A percentile compares a stretch with the other conserved stretches of the same genome.
Conservation (phyloP, 1,140 invertebrate species). For the Platyscapa corneri region DNA sequence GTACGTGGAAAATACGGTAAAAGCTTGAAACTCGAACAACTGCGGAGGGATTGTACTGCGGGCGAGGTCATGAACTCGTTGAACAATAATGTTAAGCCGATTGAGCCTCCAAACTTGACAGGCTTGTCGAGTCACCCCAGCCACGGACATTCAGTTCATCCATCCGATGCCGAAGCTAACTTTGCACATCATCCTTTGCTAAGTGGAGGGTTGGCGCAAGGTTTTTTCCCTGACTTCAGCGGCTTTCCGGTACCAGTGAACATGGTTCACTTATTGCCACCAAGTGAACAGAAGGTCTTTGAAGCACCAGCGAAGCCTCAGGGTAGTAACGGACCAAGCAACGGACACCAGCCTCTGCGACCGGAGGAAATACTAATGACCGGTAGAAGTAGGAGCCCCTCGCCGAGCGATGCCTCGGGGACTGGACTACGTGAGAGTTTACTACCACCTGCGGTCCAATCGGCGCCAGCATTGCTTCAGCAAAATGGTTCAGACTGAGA, state of each 20-base stretch:
- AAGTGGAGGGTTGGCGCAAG: constrained; percentile 72
- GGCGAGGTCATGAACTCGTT: constrained; percentile 81
- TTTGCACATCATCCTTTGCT: constrained; percentile 72
- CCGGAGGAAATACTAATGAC: background rate
- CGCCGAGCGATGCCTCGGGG: constrained; percentile 56
- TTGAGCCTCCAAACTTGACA: constrained; percentile 63
- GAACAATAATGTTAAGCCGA: constrained; percentile 72
- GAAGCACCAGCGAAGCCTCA: constrained; percentile 34
- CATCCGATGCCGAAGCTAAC: constrained; percentile 44
- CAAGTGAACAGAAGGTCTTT: constrained; percentile 59
- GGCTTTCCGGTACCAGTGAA: constrained; percentile 88
- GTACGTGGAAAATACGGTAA: constrained; percentile 94
- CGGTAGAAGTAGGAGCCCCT: constrained; percentile 60
- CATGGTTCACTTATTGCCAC: constrained; percentile 87
- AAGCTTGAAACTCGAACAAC: constrained; percentile 88
- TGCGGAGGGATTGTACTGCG: constrained; percentile 86
- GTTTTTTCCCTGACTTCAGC: constrained; percentile 88
- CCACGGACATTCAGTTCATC: constrained; percentile 55
- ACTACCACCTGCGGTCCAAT: constrained; percentile 65
- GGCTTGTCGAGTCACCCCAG: constrained; percentile 16
- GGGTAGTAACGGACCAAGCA: constrained; percentile 42
- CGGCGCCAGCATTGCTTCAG: constrained; percentile 68
- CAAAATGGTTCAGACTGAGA: constrained; percentile 70
- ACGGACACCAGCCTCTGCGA: constrained; percentile 42
- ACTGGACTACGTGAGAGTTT: constrained; percentile 59